phyloP scores from a whole-genome alignment of 2,797 vertebrate genomes.

The Gastrophryne carolinensis region DNA sequence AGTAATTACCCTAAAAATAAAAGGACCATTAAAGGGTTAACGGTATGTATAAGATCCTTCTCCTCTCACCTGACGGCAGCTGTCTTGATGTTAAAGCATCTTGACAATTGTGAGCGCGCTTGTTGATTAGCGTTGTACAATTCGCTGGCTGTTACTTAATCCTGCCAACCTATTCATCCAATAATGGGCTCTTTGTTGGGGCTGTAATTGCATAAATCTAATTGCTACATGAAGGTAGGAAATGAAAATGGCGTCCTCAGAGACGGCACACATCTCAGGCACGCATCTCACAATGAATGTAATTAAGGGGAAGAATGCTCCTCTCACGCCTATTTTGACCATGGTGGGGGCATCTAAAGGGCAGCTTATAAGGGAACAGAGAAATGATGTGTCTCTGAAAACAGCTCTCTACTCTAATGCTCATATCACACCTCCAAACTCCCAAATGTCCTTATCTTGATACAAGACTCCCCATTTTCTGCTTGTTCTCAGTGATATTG shows the following conservation, averaged over 20 bases:
- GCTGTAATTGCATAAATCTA: slow-evolving; percentile 54
- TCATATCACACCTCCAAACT: neutral
- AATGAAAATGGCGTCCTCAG: slow-evolving; percentile 61
- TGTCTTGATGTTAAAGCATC: slow-evolving; percentile 42
- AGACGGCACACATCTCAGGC: slow-evolving; percentile 47
- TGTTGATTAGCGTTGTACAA: slow-evolving; percentile 51
- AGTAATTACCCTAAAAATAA: neutral
- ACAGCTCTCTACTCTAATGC: neutral
- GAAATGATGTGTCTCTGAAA: neutral
- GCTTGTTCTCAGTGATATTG: neutral
- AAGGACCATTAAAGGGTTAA: slow-evolving; percentile 15
- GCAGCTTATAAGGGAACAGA: neutral
- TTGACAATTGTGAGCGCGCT: neutral
- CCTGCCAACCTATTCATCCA: slow-evolving; percentile 48
- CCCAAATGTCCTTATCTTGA: neutral
- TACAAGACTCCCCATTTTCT: neutral
- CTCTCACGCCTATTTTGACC: slow-evolving; percentile 11
- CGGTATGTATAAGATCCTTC: neutral
- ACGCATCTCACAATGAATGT: slow-evolving; percentile 60
- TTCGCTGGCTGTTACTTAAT: slow-evolving; percentile 48
- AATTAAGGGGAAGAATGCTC: slow-evolving; percentile 54
- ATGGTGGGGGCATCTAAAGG: slow-evolving; percentile 18
- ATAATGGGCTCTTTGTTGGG: slow-evolving; percentile 54
- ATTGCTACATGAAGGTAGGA: slow-evolving; percentile 57
- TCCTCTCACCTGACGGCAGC: slow-evolving; percentile 16